Percentiles rank a stretch among this genome's conserved stretches.
These are phyloP conservation scores for Champsocephalus esox DNA, from an alignment of 2,797 vertebrate species.

Conservation along the genomic window DNA sequence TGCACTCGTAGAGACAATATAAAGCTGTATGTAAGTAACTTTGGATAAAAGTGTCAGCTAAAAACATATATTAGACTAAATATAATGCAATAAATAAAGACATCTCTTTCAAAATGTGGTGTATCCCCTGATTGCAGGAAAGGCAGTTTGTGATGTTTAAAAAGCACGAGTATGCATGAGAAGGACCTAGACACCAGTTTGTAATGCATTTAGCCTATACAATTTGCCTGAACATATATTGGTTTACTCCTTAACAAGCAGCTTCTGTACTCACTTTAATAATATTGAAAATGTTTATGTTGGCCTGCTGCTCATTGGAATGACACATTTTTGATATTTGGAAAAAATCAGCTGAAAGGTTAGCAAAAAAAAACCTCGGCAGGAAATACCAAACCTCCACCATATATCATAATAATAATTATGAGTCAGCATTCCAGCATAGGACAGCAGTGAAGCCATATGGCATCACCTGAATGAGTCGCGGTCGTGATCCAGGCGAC, in stretches of 20 bases:
- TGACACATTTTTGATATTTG: not conserved
- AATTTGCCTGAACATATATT: not conserved
- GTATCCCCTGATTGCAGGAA: no score
- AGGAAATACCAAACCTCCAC: conserved; percentile 31
- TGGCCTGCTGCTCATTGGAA: conserved; percentile 32
- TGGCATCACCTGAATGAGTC: conserved; percentile 68
- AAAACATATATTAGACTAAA: no score
- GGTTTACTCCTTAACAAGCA: not conserved
- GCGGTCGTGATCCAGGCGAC: conserved; percentile 67
- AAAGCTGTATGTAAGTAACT: no score
- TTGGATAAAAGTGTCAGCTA: no score
- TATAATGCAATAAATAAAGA: no score
- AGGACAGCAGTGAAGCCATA: conserved; percentile 58
- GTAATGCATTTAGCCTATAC: no score
- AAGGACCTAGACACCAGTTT: no score
- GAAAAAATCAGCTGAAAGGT: not conserved
- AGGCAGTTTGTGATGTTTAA: no score
- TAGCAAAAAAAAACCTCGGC: not conserved
- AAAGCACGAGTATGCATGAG: no score
- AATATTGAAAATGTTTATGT: not conserved
- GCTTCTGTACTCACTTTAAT: not conserved
- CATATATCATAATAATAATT: not conserved
- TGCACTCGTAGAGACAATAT: no score
- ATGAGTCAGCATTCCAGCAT: conserved; percentile 68
- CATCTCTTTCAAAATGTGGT: no score